Conservation (phyloP, 2,113 vertebrate species). For the Sterna hirundo region DNA sequence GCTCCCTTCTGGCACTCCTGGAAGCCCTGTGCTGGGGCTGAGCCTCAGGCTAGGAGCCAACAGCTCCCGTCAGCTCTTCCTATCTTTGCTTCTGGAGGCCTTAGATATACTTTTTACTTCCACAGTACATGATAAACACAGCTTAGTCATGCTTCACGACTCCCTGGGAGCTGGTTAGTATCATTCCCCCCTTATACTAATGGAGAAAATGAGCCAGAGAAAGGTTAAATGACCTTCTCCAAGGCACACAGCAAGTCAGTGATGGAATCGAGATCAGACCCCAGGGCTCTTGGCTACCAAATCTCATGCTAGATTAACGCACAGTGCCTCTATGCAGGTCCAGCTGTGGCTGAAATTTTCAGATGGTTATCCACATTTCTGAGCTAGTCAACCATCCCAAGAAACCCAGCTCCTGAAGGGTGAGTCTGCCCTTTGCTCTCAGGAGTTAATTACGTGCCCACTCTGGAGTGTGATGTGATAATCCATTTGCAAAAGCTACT, state of each 20-base stretch:
- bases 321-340: not conserved
- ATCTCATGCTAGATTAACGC: slow-evolving; percentile 36
- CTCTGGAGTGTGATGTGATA: not conserved
- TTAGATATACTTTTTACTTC: slow-evolving; percentile 16
- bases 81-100: slow-evolving; percentile 13
- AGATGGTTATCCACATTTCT: not conserved
- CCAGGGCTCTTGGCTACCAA: slow-evolving; percentile 6
- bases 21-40: not conserved
- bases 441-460: not conserved
- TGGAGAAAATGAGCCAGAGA: slow-evolving; percentile 35
- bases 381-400: not conserved
- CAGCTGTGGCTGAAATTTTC: slow-evolving; percentile 46
- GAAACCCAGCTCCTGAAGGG: not conserved
- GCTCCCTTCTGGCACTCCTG: not conserved
- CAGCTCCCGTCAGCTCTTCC: slow-evolving; percentile 1
- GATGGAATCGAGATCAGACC: not conserved
- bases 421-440: not conserved
- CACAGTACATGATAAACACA: not conserved
- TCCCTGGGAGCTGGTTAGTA: slow-evolving; percentile 14
- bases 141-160: slow-evolving; percentile 2
- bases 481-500: not conserved
- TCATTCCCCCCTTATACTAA: not conserved
- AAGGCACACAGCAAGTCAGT: slow-evolving; percentile 23
- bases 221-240: slow-evolving; percentile 45
- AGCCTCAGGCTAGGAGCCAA: not conserved